These are phyloP conservation scores for Orthosia gothica DNA, from an alignment of 2,888 invertebrate species.

Conservation along the genomic window DNA sequence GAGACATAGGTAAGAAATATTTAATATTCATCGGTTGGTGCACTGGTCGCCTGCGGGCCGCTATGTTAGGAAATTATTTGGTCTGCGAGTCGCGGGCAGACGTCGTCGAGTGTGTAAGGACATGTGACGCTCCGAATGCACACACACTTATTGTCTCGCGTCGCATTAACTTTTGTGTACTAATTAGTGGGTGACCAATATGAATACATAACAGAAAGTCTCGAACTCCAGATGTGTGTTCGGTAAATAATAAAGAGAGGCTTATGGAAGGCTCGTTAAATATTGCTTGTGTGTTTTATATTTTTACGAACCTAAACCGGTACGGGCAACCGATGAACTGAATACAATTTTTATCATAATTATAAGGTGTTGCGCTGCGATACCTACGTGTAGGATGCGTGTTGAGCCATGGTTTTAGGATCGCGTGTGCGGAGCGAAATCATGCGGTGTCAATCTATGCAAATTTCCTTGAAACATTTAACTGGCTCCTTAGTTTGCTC, in stretches of 20 bases:
- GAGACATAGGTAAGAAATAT: constrained; percentile 86
- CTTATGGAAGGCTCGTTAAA: constrained; percentile 86
- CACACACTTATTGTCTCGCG: constrained; percentile 85
- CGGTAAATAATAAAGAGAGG: constrained; percentile 86
- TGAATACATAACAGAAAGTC: constrained; percentile 90
- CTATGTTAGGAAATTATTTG: constrained; percentile 78
- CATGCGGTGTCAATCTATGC: constrained; percentile 90
- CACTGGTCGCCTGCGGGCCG: constrained; percentile 75
- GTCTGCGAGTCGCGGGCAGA: constrained; percentile 72
- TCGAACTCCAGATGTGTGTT: constrained; percentile 88
- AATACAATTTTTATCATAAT: constrained; percentile 81
- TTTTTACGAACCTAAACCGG: constrained; percentile 84
- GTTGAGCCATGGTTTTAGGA: constrained; percentile 71
- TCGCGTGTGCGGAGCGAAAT: constrained; percentile 83
- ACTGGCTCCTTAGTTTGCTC: constrained; percentile 84
- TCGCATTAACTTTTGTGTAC: constrained; percentile 89
- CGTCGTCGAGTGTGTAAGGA: constrained; percentile 77
- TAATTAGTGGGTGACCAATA: constrained; percentile 91
- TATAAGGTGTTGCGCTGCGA: constrained; percentile 74
- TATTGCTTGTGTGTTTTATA: constrained; percentile 83
- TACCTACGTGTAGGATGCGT: constrained; percentile 73
- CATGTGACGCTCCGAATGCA: constrained; percentile 80
- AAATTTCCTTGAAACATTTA: constrained; percentile 90
- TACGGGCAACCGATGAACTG: constrained; percentile 76
- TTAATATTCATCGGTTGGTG: constrained; percentile 87